Evolutionary conservation across 2,888 invertebrate species (phyloP).

Genomic region (Neria commutata): DNA sequence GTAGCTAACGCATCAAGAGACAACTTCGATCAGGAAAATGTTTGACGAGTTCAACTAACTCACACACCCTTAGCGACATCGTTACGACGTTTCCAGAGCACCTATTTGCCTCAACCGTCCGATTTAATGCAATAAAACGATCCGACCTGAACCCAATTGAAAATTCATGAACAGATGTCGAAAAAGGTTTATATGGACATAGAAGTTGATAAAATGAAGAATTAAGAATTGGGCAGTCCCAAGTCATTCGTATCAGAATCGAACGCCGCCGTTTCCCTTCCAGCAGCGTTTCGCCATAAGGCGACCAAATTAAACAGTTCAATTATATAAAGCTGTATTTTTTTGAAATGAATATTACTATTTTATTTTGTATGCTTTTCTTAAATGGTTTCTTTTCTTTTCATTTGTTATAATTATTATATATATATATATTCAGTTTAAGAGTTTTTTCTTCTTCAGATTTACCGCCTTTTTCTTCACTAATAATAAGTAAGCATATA

Average conservation of each 20-base stretch:
- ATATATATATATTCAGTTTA: not conserved
- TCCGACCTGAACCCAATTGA: too few species aligned
- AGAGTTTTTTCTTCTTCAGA: not conserved
- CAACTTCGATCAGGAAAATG: conserved; percentile 66
- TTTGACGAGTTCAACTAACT: conserved; percentile 58
- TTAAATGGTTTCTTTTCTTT: not conserved
- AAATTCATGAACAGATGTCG: too few species aligned
- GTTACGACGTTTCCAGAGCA: conserved; percentile 44
- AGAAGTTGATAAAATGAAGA: too few species aligned
- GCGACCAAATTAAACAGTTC: too few species aligned
- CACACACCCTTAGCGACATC: conserved; percentile 38
- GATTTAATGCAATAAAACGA: too few species aligned
- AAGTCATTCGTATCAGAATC: too few species aligned
- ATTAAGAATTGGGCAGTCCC: too few species aligned
- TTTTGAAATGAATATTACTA: conserved; percentile 24
- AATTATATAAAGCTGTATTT: too few species aligned
- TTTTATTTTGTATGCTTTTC: conserved; percentile 5
- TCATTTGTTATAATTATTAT: not conserved
- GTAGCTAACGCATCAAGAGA: conserved; percentile 71
- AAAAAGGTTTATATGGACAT: too few species aligned
- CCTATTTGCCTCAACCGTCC: too few species aligned
- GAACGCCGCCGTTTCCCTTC: too few species aligned
- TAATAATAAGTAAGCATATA: not conserved
- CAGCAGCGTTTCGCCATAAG: too few species aligned
- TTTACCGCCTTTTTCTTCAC: not conserved